Percentiles rank a stretch among this genome's conserved stretches.
Conservation (phyloP, 2,797 vertebrate genomes). For the Choloepus didactylus region DNA sequence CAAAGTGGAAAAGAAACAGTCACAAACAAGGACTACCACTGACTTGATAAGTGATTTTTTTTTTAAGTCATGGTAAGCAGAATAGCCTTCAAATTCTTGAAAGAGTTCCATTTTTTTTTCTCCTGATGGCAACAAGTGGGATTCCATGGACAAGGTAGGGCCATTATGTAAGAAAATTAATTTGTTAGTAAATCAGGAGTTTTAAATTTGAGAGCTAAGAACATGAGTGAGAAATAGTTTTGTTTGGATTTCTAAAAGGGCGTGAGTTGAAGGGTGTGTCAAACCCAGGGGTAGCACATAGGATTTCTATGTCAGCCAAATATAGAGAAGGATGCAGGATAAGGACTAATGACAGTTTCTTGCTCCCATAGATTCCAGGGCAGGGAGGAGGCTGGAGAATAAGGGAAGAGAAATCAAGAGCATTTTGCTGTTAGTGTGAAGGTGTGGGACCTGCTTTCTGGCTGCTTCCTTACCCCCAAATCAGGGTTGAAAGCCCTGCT, state of each 20-base stretch:
- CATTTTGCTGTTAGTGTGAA: not conserved
- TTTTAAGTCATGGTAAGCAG: not conserved
- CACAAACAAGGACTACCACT: slow-evolving; percentile 60
- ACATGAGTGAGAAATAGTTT: not conserved
- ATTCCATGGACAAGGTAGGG: slow-evolving; percentile 36
- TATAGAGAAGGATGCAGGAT: not conserved
- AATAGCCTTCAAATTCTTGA: slow-evolving; percentile 31
- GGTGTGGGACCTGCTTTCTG: not conserved
- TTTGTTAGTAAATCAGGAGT: slow-evolving; percentile 57
- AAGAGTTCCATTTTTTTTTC: slow-evolving; percentile 27
- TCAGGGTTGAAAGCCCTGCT: not conserved
- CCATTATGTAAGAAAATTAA: slow-evolving; percentile 58
- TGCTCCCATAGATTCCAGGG: not conserved
- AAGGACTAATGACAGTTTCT: not conserved
- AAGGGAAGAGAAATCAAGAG: not conserved
- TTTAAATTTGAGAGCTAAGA: slow-evolving; percentile 59
- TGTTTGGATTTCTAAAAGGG: slow-evolving; percentile 49
- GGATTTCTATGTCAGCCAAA: not conserved
- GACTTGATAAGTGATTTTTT: not conserved
- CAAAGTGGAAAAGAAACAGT: not conserved
- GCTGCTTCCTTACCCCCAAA: not conserved
- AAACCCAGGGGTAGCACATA: not conserved
- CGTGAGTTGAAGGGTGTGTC: not conserved
- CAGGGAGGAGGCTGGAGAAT: not conserved
- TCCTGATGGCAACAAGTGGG: slow-evolving; percentile 23